These are phyloP conservation scores for Eublepharis macularius DNA, from an alignment of 2,113 vertebrate species.

Conservation along the genomic window DNA sequence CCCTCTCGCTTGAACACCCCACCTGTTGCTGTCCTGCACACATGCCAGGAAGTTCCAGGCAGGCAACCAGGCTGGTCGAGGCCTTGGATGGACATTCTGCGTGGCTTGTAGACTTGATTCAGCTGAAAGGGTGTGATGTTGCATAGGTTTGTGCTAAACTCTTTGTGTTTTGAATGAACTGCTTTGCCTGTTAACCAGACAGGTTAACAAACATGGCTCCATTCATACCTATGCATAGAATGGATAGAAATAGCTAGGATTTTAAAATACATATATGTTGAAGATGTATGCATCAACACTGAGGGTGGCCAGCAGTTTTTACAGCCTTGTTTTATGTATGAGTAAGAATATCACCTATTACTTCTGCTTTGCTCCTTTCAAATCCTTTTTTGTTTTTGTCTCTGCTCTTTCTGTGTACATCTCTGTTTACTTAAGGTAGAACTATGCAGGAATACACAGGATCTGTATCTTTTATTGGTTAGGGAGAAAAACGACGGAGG, in stretches of 20 bases:
- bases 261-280: neutral
- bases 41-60: too few relatives aligned
- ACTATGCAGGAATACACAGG: neutral
- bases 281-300: neutral
- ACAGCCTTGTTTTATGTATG: neutral
- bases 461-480: too few relatives aligned
- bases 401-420: constrained; percentile 15
- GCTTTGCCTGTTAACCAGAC: neutral
- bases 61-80: neutral
- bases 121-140: too few relatives aligned
- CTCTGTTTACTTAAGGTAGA: neutral
- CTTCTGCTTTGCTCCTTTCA: constrained; percentile 62
- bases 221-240: neutral
- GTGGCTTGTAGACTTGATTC: neutral
- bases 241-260: neutral
- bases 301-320: neutral
- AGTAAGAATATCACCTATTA: constrained; percentile 16
- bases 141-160: neutral
- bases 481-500: too few relatives aligned
- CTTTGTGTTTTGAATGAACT: neutral
- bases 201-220: neutral
- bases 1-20: neutral
- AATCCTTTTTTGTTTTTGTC: constrained; percentile 61
- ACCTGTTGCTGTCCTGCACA: neutral
- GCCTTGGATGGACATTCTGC: too few relatives aligned